Base-by-base conservation (phyloP, 2,113 vertebrate species). In the Sialia sialis region DNA sequence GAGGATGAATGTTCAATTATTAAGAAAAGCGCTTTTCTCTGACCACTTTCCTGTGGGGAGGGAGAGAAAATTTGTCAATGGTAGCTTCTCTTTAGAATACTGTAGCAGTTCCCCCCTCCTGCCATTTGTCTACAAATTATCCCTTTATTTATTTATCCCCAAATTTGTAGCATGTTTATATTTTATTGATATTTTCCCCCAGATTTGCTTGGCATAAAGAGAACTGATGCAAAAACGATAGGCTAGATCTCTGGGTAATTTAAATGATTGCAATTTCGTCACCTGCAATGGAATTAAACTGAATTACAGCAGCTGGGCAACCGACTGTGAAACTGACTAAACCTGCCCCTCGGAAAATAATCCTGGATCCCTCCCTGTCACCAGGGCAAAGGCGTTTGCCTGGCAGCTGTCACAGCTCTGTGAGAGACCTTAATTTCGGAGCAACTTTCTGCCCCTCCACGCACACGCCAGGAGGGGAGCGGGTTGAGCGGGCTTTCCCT, bases 381-480 rank as follows among this genome's bases (percentile, higher is more conserved):
- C 34, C 22, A 4, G 7, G 43, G 30, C n/a, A 8, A 30, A 25
- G 11, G 36, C 3, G 12, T 58, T 63, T 30, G 27, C 7, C 52
- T 32, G 63, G 49, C 34, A 29, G 8, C 29, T 14, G 32, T 14
- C 39, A 44, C 1, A 66, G 44, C 69, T 26, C 23, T 17, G 19
- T 12, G 16, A 60, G 26, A 46, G 10, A 29, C 2, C 10, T 18
- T 19, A 3, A 10, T 5, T 49, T 44, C 49, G 2, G 34, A 80
- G 62, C 21, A 43, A n/a, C 52, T 75, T 74, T 52, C n/a, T 27
- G 54, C 16, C 27, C 16, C 68, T 25, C n/a, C n/a, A 1, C 4
- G 13, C 3, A 2, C 73, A 3, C 6, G 1, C 10, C 6, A 16
- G 41, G 41, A 55, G 25, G 5, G 27, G 11, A 10, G 29, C 3